These are phyloP conservation scores for Eupeodes latifasciatus DNA, from an alignment of 2,888 invertebrate genomes.

Conservation along the genomic window DNA sequence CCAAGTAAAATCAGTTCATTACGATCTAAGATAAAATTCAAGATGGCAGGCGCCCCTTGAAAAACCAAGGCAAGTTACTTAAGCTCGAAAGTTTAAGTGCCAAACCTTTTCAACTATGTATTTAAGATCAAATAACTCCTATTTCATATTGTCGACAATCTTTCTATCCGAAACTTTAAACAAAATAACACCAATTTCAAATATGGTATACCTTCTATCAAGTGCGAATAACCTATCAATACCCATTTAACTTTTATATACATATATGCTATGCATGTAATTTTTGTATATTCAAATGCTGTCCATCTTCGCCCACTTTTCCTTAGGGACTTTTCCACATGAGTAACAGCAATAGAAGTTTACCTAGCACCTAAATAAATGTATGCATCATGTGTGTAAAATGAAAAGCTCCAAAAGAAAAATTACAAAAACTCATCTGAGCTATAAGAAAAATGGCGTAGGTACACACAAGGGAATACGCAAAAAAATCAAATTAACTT, in stretches of 20 bases:
- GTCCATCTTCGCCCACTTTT: slow-evolving; percentile 23
- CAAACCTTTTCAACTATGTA: no score
- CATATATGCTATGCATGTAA: background rate
- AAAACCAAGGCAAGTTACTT: no score
- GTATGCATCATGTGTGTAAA: slow-evolving; percentile 28
- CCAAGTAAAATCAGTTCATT: no score
- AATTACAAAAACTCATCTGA: slow-evolving; percentile 33
- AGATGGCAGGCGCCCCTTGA: no score
- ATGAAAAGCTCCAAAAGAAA: slow-evolving; percentile 46
- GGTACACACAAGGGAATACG: background rate
- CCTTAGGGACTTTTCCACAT: slow-evolving; percentile 43
- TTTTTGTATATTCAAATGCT: slow-evolving; percentile 36
- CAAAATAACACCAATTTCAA: no score
- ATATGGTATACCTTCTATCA: no score
- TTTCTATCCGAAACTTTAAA: no score
- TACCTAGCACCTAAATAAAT: background rate
- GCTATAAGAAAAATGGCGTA: slow-evolving; percentile 57
- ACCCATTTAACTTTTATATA: no score
- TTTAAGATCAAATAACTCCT: no score
- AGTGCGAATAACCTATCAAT: background rate
- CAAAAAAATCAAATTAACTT: slow-evolving; percentile 27
- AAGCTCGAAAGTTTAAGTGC: no score
- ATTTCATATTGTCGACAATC: no score
- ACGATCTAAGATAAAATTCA: no score
- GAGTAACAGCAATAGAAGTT: background rate